Conservation (phyloP, 2,113 vertebrate genomes). For the Bolborhynchus lineola region DNA sequence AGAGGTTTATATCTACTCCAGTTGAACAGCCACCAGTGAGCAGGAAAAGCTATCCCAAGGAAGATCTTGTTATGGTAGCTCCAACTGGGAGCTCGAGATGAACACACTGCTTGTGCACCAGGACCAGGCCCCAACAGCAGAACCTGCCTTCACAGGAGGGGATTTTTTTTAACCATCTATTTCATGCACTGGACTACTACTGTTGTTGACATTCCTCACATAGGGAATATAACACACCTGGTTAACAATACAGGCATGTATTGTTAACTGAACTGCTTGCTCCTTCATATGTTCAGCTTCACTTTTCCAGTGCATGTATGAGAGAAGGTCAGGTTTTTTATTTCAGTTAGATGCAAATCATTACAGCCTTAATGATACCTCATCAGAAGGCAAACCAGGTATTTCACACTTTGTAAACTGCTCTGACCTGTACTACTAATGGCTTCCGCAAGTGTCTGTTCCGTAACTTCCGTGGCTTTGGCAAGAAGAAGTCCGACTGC, state of each 20-base stretch:
- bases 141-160: background rate
- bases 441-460: conserved; percentile 93
- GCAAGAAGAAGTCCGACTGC: conserved; percentile 93
- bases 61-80: background rate
- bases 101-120: background rate
- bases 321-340: background rate
- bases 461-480: conserved; percentile 87
- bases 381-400: background rate
- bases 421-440: conserved; percentile 91
- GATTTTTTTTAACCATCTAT: background rate
- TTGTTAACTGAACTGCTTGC: background rate
- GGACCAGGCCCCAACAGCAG: background rate
- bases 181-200: background rate
- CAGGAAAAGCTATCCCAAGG: background rate
- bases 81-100: background rate
- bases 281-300: background rate
- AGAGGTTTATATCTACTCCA: background rate
- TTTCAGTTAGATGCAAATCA: background rate
- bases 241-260: background rate
- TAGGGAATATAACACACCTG: background rate
- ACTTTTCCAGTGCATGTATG: background rate
- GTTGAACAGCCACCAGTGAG: background rate
- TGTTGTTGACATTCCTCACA: background rate
- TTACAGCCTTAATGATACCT: background rate
- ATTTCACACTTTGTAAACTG: background rate